phyloP scores from a whole-genome alignment of 2,888 invertebrate genomes.

The Arenicola marina region DNA sequence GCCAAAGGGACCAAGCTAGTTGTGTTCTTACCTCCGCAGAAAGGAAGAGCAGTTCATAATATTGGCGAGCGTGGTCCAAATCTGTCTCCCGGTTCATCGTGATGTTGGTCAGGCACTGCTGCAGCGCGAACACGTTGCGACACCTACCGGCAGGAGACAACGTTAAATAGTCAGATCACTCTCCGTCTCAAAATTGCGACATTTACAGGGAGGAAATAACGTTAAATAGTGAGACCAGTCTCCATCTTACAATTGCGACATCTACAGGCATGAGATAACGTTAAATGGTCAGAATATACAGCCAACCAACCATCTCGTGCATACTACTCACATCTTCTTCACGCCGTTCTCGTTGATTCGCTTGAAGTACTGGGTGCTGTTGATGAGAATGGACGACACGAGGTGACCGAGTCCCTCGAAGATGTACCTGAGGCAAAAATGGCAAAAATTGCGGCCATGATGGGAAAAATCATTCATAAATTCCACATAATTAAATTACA shows the following conservation, averaged over 20 bases:
- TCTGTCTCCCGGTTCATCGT: constrained; percentile 81
- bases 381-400: constrained; percentile 79
- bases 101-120: constrained; percentile 82
- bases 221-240: no score
- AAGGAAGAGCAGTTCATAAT: constrained; percentile 80
- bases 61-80: constrained; percentile 85
- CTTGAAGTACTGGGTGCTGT: constrained; percentile 78
- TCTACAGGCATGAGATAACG: no score
- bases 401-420: constrained; percentile 87
- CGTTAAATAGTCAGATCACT: no score
- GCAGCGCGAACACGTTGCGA: constrained; percentile 80
- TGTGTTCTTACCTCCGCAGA: constrained; percentile 31
- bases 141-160: constrained; percentile 65
- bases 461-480: no score
- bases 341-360: constrained; percentile 81
- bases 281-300: no score
- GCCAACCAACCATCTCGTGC: no score
- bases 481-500: no score
- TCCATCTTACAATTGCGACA: no score
- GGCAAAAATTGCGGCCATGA: no score
- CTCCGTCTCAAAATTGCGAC: no score
- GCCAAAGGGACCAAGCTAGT: no score
- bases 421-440: constrained; percentile 86
- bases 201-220: no score
- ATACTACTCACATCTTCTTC: constrained; percentile 73